These are phyloP conservation scores for Diaperis boleti DNA, from an alignment of 2,888 invertebrate genomes.

Conservation along the genomic window DNA sequence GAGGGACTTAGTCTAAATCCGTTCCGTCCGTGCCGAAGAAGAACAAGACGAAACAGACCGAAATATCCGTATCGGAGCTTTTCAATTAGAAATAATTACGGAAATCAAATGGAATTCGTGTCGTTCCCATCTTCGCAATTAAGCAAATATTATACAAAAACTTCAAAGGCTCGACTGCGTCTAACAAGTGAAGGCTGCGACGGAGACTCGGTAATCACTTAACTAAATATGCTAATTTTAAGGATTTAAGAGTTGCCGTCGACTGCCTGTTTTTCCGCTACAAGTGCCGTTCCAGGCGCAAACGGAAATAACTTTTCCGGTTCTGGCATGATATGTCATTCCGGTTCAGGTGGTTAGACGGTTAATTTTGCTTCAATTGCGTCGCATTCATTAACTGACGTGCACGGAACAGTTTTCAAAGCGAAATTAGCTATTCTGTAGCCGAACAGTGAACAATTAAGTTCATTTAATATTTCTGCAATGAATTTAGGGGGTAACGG, in stretches of 20 bases:
- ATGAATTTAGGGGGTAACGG: too few relatives aligned
- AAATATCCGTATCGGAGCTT: conserved; percentile 34
- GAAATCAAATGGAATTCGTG: conserved; percentile 35
- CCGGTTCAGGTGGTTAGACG: conserved; percentile 49
- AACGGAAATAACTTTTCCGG: conserved; percentile 52
- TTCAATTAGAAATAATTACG: conserved; percentile 40
- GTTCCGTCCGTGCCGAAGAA: conserved; percentile 37
- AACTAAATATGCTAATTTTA: conserved; percentile 51
- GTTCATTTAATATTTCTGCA: too few relatives aligned
- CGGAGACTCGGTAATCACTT: conserved; percentile 46
- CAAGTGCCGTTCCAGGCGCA: conserved; percentile 48
- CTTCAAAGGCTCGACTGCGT: conserved; percentile 44
- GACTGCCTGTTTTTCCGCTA: conserved; percentile 50
- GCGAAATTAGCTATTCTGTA: too few relatives aligned
- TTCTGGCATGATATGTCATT: conserved; percentile 48
- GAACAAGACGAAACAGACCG: conserved; percentile 35
- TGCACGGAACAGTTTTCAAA: too few relatives aligned
- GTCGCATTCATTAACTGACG: conserved; percentile 27
- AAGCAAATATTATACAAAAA: conserved; percentile 45
- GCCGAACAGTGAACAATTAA: too few relatives aligned
- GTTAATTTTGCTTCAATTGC: conserved; percentile 43
- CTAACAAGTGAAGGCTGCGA: conserved; percentile 32
- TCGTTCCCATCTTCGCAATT: conserved; percentile 37
- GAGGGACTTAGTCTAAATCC: conserved; percentile 47
- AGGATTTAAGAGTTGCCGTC: conserved; percentile 51